Base-by-base conservation (phyloP, 1,140 invertebrate genomes). In the Oncopeltus fasciatus region DNA sequence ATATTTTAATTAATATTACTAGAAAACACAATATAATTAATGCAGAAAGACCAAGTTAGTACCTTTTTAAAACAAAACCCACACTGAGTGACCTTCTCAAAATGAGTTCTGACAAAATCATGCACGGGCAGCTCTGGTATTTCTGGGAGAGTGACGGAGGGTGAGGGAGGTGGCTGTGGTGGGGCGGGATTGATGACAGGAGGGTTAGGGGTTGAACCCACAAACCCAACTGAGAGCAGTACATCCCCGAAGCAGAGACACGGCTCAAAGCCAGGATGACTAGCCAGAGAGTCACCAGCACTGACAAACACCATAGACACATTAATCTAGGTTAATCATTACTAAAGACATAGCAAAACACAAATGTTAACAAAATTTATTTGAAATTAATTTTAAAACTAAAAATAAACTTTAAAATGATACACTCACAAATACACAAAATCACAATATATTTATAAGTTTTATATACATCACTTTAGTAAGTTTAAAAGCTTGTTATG, bases 41-140 rank as follows among this genome's bases (percentile, higher is more conserved):
- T n/a, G n/a, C n/a, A n/a, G n/a, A n/a, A n/a, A n/a, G n/a, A n/a
- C n/a, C n/a, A n/a, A n/a, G n/a, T n/a, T n/a, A n/a, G n/a, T 70
- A 90, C 88, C 83, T 94, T 95, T 72, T 92, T 92, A 63, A 87
- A 83, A 75, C 91, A 94, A 73, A 92, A 94, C 72, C 92, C 86
- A 71, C 90, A 94, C 68, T 90, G 87, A 1, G 90, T 92, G 5
- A 86, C 86, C 65, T 87, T 78, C 67, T 89, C 82, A 70, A 94
- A 93, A 73, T 92, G 89, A 4, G 87, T 90, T 29, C 86, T 77
- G 56, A 90, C 80, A 70, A 94, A 94, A 70, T 89, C 84, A 70
- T 88, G 87, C 1, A 75, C 72, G 4, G 63, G 60, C 0, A 27
- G 9, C 12, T 49, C n/a, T 18, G 26, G 29, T 16, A 44, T 5